These are phyloP conservation scores for Pristionchus entomophagus DNA, from an alignment of 2,888 invertebrate species.

Conservation along the genomic window DNA sequence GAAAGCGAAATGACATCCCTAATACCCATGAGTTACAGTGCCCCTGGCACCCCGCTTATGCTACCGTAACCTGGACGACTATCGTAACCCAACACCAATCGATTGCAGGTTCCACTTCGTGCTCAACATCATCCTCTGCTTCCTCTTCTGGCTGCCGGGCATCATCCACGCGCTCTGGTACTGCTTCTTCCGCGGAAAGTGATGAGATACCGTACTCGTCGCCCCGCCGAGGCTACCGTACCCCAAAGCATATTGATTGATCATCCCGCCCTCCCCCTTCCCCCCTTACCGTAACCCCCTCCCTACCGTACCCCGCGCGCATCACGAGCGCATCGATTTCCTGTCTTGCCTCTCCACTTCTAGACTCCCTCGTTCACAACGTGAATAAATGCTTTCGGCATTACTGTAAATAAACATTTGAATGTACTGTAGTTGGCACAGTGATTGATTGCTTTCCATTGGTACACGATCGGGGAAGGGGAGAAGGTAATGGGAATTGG, in stretches of 20 bases:
- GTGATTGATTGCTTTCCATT: too few relatives aligned
- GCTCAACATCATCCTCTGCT: conserved; percentile 46
- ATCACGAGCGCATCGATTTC: neutral
- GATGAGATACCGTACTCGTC: too few relatives aligned
- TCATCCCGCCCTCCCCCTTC: neutral
- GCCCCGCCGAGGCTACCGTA: too few relatives aligned
- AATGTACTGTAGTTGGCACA: too few relatives aligned
- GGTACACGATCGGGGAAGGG: too few relatives aligned
- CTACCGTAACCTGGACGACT: neutral
- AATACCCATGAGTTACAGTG: neutral
- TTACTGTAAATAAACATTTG: too few relatives aligned
- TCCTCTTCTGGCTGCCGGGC: conserved; percentile 45
- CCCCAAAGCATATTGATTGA: too few relatives aligned
- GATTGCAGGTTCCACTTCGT: conserved; percentile 34
- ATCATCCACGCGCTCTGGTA: conserved; percentile 49
- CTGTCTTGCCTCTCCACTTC: neutral
- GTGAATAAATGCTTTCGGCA: conserved; percentile 20
- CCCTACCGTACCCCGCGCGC: neutral
- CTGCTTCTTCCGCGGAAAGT: conserved; percentile 38
- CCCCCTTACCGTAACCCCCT: neutral
- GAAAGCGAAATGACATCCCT: neutral
- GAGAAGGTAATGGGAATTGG: too few relatives aligned
- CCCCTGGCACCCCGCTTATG: neutral
- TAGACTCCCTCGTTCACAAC: neutral
- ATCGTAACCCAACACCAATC: neutral